Base-by-base conservation (phyloP, 2,888 invertebrate species). In the Trichopria drosophilae region DNA sequence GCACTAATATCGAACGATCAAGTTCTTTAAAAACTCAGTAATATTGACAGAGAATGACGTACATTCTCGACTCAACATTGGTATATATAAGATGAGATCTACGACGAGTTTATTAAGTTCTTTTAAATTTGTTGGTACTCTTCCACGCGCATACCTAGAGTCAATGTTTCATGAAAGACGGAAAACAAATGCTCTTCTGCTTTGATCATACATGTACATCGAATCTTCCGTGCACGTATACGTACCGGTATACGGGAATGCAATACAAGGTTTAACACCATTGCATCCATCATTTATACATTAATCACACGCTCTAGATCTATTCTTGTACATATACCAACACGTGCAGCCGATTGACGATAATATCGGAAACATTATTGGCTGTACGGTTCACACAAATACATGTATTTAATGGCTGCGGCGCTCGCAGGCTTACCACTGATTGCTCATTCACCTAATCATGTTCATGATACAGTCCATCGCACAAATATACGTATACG, bases 371-470 rank as follows among this genome's bases (percentile, higher is more conserved):
- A n/a, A n/a, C n/a, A n/a, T n/a, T n/a, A n/a, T n/a, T n/a, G n/a
- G n/a, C n/a, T n/a, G 51, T 51, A 37, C 35, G 32, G 29, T 10
- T 46, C 47, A 42, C 53, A 53, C 42, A 53, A 28, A 34, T 36
- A 52, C 50, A 44, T 41, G 37, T 62, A 59, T 59, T 61, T 53
- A 68, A 69, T 67, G 64, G 69, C 67, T 68, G 71, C 71, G 72
- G 62, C 73, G 73, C 72, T 73, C 72, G 71, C 72, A 70, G 67
- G 72, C 73, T 73, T 71, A 72, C 72, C 73, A 69, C 73, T 73
- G 66, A 67, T 73, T 72, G 72, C 73, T 72, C 71, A 66, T 71
- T 69, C 63, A 62, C 55, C 60, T 59, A 32, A 45, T 51, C 53
- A 51, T 53, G 35, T 23, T 42, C 57, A 53, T 53, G 34, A 54